These are phyloP conservation scores for Anorthoa munda DNA, from an alignment of 2,888 invertebrate genomes.

Conservation along the genomic window DNA sequence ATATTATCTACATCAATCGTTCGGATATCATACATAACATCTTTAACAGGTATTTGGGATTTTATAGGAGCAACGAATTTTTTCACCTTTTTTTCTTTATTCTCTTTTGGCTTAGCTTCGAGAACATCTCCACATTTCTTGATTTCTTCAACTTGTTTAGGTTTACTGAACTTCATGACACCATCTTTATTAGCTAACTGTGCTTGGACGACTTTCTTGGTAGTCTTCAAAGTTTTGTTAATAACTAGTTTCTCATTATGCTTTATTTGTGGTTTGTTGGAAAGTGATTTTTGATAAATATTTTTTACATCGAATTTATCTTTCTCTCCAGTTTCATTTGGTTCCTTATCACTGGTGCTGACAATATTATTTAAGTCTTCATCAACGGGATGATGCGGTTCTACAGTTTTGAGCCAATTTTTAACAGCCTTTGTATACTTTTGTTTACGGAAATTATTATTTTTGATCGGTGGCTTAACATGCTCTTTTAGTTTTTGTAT, in stretches of 20 bases:
- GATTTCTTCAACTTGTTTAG: conserved; percentile 59
- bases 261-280: neutral
- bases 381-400: conserved; percentile 61
- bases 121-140: neutral
- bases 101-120: conserved; percentile 29
- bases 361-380: conserved; percentile 36
- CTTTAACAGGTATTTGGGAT: conserved; percentile 79
- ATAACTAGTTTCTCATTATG: conserved; percentile 27
- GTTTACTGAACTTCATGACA: conserved; percentile 83
- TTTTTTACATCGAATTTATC: conserved; percentile 8
- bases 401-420: conserved; percentile 79
- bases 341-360: neutral
- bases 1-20: conserved; percentile 68
- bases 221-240: conserved; percentile 52
- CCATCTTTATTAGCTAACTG: conserved; percentile 83
- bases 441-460: conserved; percentile 73
- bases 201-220: conserved; percentile 79
- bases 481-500: neutral
- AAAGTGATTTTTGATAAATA: conserved; percentile 4
- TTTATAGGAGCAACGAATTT: conserved; percentile 82
- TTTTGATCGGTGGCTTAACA: conserved; percentile 28
- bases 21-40: conserved; percentile 72
- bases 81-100: conserved; percentile 73
- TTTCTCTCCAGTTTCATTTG: neutral
- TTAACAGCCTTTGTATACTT: conserved; percentile 80